Evolutionary conservation across 2,888 invertebrate genomes (phyloP).

Genomic region (Aspidapion aeneum): DNA sequence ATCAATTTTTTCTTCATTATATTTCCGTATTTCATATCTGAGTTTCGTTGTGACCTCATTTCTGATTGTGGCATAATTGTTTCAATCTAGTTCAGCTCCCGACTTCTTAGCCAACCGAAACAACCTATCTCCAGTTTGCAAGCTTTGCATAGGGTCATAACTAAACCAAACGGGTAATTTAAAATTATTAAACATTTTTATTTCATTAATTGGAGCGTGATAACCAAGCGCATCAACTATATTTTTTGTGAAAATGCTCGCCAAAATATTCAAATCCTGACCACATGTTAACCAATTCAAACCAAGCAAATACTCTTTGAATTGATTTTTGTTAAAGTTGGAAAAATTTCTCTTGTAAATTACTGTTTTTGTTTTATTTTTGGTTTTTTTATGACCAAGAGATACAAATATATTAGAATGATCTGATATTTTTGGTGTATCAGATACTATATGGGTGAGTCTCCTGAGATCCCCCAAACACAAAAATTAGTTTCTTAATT

Average conservation of each 20-base stretch:
- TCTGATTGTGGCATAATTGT: not conserved
- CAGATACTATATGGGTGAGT: not conserved
- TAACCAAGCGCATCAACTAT: not conserved
- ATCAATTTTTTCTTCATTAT: not conserved
- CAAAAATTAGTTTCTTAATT: no score
- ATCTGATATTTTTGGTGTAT: not conserved
- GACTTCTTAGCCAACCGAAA: not conserved
- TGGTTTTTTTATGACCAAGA: no score
- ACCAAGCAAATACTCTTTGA: not conserved
- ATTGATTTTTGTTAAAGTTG: not conserved
- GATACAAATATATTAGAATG: no score
- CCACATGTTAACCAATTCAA: not conserved
- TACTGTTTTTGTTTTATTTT: no score
- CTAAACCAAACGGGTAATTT: not conserved
- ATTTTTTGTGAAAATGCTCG: not conserved
- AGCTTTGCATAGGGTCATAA: not conserved
- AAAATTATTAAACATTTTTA: not conserved
- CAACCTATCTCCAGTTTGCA: not conserved
- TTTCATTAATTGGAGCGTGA: no score
- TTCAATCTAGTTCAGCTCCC: not conserved
- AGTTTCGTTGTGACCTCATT: not conserved
- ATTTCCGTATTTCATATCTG: not conserved
- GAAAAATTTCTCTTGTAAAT: not conserved
- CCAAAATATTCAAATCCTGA: not conserved
- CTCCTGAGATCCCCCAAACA: no score